These are phyloP conservation scores for Thyatira batis DNA, from an alignment of 2,888 invertebrate species.

Conservation along the genomic window DNA sequence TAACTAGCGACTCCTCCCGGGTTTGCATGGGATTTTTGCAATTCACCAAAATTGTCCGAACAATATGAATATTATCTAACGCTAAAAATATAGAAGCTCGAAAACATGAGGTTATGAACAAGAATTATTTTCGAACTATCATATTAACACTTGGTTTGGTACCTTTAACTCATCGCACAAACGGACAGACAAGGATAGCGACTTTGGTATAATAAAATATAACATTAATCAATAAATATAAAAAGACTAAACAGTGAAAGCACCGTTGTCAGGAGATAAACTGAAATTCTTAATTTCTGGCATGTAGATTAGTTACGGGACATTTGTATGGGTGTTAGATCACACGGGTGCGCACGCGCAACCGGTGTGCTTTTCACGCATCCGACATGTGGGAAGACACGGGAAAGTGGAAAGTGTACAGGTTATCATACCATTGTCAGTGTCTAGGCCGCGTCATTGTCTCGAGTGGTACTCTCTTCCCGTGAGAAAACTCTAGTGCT, in stretches of 20 bases:
- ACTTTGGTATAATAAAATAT: too few relatives aligned
- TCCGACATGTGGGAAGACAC: slow-evolving; percentile 61
- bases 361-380: slow-evolving; percentile 44
- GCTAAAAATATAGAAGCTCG: too few relatives aligned
- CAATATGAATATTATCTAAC: too few relatives aligned
- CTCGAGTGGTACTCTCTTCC: slow-evolving; percentile 44
- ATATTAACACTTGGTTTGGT: too few relatives aligned
- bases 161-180: too few relatives aligned
- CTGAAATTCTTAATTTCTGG: neutral
- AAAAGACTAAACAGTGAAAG: neutral
- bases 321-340: neutral
- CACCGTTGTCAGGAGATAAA: neutral
- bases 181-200: too few relatives aligned
- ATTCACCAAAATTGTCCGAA: too few relatives aligned
- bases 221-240: too few relatives aligned
- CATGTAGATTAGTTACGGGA: neutral
- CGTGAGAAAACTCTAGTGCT: slow-evolving; percentile 53
- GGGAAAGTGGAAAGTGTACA: slow-evolving; percentile 76
- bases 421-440: slow-evolving; percentile 68
- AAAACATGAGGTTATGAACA: too few relatives aligned
- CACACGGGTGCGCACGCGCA: slow-evolving; percentile 7
- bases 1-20: too few relatives aligned
- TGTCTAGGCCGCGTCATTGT: slow-evolving; percentile 68
- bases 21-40: too few relatives aligned
- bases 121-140: too few relatives aligned